Percentiles rank a stretch among this genome's conserved stretches.
Evolutionary conservation across 1,140 invertebrate genomes (phyloP).

Genomic region (Drosophila nigrodunni): DNA sequence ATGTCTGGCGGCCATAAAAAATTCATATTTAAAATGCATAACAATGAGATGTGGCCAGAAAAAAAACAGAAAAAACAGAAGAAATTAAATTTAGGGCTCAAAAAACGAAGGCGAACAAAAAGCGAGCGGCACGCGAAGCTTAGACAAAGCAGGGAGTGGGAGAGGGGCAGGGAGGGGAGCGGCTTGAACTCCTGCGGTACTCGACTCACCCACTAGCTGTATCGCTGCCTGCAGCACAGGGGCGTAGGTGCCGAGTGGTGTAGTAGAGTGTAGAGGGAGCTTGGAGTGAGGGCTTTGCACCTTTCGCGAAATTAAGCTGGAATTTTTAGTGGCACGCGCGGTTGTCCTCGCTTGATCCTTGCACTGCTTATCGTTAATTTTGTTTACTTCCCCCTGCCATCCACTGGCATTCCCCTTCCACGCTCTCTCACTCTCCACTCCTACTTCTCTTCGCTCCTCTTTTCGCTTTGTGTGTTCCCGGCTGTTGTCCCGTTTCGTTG

Average conservation of each 20-base stretch:
- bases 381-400: constrained; percentile 48
- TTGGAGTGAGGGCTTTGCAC: constrained; percentile 20
- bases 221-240: neutral
- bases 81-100: neutral
- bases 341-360: constrained; percentile 40
- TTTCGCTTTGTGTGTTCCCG: constrained; percentile 6
- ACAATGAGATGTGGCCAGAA: constrained; percentile 60
- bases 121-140: constrained; percentile 66
- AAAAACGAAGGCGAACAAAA: constrained; percentile 39
- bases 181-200: neutral
- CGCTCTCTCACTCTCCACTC: neutral
- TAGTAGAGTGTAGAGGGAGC: no score
- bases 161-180: neutral
- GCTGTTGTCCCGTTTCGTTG: constrained; percentile 38
- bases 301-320: constrained; percentile 72
- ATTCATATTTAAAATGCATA: constrained; percentile 80
- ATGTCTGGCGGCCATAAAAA: constrained; percentile 73
- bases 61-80: neutral
- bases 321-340: constrained; percentile 72
- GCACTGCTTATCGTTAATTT: constrained; percentile 70
- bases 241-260: no score
- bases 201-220: neutral
- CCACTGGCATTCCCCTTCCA: neutral
- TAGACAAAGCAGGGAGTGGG: constrained; percentile 45
- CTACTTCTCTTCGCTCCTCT: constrained; percentile 12